A percentile compares a stretch with the other conserved stretches of the same genome.
Evolutionary conservation across 2,797 vertebrate species (phyloP).

Genomic region (Lagorchestes hirsutus): DNA sequence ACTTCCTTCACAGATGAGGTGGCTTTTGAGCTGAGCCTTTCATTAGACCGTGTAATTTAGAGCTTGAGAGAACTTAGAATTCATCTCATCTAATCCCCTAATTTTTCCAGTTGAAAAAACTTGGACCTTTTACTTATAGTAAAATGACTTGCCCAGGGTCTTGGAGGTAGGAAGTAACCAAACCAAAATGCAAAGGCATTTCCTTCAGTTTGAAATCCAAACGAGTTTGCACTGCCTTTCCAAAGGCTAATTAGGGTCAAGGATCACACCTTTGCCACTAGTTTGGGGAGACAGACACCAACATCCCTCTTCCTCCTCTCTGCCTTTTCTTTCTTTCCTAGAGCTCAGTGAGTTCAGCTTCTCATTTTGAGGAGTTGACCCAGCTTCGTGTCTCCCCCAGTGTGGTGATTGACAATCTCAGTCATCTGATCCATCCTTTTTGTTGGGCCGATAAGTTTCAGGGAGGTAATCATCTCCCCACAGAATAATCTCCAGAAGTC

Average conservation of each 20-base stretch:
- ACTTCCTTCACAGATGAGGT: neutral
- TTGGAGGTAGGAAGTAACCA: neutral
- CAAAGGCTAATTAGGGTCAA: neutral
- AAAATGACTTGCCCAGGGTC: neutral
- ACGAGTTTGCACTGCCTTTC: neutral
- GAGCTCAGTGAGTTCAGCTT: neutral
- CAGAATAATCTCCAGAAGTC: neutral
- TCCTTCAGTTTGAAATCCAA: neutral
- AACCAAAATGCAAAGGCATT: neutral
- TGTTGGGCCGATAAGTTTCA: neutral
- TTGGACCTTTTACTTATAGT: neutral
- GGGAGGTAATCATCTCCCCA: no score
- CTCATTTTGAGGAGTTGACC: neutral
- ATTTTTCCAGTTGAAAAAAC: neutral
- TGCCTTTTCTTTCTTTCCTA: neutral
- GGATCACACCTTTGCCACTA: neutral
- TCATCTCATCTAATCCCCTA: neutral
- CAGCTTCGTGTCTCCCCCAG: neutral
- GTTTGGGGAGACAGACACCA: neutral
- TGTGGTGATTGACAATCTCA: no score
- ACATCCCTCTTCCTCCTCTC: neutral
- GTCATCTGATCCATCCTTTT: neutral
- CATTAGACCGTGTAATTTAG: neutral
- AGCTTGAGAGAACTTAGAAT: neutral
- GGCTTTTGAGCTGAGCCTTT: neutral